Base-by-base conservation (phyloP, 1,140 invertebrate species). In the Bombus affinis region DNA sequence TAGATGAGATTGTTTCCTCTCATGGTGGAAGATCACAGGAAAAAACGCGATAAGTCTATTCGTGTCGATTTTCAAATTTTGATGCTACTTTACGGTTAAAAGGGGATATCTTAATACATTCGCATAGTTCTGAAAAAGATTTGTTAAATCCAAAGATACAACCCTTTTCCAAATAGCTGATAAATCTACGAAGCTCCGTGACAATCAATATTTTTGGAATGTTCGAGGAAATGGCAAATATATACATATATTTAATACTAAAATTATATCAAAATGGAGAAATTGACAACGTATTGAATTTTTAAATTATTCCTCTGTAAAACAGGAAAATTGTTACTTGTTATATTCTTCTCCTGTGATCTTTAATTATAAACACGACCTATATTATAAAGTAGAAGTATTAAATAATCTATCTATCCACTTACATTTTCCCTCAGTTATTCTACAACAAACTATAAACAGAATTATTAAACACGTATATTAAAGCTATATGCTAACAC, bases 401-500 rank as follows among this genome's bases (percentile, higher is more conserved):
- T 37, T 42, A 57, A 83, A 78, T 83, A 78, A 83, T 18, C 35
- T 28, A 44, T 39, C 44, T 53, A 53, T 25, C 53, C 28, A 47
- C 68, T 68, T 68, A 39, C 28, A 76, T 53, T 37, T 22, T 0
- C 6, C 10, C 15, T 28, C 18, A 13, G 0, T 25, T 68, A 68
- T 3, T 77, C 25, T 32, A 81, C 44, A 32, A 53, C 22, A n/a
- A 39, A 70, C 15, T 82, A 76, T 68, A 39, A 44, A 76, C 15
- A 66, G 28, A 47, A 28, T 82, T 53, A 42, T 75, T 47, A 68
- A 39, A 77, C 8, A 83, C 25, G 39, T 18, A 28, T 18, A 53
- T 53, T 53, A 53, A 53, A 53, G 25, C 12, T 39, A 32, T 77
- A 13, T 25, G n/a, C 35, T 57, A 53, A 57, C 25, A 2, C 44